Evolutionary conservation across 2,888 invertebrate species (phyloP).

Genomic region (Agrochola lychnidis): DNA sequence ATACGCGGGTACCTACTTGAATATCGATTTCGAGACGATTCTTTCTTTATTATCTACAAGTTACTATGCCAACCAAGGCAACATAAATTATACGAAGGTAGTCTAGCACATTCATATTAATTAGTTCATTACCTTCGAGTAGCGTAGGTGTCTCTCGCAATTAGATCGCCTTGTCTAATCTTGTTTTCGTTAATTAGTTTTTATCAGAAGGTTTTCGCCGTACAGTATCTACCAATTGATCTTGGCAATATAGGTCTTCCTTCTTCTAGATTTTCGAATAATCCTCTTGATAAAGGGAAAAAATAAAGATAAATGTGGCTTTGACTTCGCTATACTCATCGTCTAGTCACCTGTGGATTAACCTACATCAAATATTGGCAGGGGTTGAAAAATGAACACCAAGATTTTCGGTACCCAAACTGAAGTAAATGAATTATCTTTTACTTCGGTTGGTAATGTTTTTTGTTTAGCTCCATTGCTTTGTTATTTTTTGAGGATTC

Average conservation of each 20-base stretch:
- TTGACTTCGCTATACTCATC: neutral
- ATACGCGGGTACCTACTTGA: neutral
- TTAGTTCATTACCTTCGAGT: constrained; percentile 41
- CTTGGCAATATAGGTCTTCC: neutral
- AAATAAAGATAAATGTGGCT: neutral
- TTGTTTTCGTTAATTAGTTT: constrained; percentile 37
- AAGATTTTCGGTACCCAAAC: neutral
- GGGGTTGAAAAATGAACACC: constrained; percentile 42
- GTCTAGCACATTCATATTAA: constrained; percentile 39
- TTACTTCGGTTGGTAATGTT: no score
- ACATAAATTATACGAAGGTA: constrained; percentile 20
- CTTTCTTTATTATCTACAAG: neutral
- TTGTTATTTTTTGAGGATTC: neutral
- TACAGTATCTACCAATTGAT: neutral
- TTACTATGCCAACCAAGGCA: constrained; percentile 9
- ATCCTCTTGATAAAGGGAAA: neutral
- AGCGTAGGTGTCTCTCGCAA: constrained; percentile 31
- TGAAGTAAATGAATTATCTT: neutral
- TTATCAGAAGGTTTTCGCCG: constrained; percentile 4
- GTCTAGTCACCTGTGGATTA: constrained; percentile 45
- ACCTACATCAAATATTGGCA: constrained; percentile 51
- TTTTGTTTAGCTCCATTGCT: neutral
- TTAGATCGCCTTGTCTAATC: constrained; percentile 31
- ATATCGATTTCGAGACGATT: neutral
- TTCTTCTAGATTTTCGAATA: neutral